Percentiles rank a stretch among this genome's conserved stretches.
These are phyloP conservation scores for Eumacrocentrus americanus DNA, from an alignment of 2,888 invertebrate species.

Conservation along the genomic window DNA sequence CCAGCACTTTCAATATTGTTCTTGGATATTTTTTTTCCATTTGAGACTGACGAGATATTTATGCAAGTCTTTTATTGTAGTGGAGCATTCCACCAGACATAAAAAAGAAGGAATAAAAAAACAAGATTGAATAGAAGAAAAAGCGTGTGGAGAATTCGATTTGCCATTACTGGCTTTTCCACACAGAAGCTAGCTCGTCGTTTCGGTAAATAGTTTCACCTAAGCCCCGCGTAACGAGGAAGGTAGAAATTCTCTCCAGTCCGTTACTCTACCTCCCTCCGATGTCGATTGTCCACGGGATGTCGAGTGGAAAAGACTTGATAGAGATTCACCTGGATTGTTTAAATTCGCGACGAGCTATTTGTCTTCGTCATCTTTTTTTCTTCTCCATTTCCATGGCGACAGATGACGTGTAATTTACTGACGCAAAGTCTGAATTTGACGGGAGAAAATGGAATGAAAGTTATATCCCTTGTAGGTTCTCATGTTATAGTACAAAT, in stretches of 20 bases:
- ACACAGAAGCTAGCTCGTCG: conserved; percentile 14
- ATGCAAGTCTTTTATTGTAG: no score
- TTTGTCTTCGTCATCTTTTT: not conserved
- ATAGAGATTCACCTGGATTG: not conserved
- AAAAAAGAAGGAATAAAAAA: no score
- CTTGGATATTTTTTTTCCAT: no score
- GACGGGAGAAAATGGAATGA: not conserved
- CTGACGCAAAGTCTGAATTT: not conserved
- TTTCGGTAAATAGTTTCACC: conserved; percentile 25
- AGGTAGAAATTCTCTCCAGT: conserved; percentile 5
- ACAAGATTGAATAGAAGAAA: no score
- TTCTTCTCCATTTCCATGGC: not conserved
- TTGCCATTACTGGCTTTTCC: conserved; percentile 17
- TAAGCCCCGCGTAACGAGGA: conserved; percentile 12
- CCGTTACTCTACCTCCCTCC: not conserved
- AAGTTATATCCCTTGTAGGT: no score
- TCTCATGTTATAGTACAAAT: not conserved
- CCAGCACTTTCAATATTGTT: no score
- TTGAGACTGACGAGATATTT: no score
- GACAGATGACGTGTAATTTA: not conserved
- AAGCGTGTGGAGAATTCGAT: conserved; percentile 15
- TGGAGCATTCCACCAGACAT: no score
- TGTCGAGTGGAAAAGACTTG: not conserved
- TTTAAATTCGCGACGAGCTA: not conserved
- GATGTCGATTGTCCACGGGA: not conserved